Evolutionary conservation across 2,888 invertebrate genomes (phyloP).

Genomic region (Lithophane socia): DNA sequence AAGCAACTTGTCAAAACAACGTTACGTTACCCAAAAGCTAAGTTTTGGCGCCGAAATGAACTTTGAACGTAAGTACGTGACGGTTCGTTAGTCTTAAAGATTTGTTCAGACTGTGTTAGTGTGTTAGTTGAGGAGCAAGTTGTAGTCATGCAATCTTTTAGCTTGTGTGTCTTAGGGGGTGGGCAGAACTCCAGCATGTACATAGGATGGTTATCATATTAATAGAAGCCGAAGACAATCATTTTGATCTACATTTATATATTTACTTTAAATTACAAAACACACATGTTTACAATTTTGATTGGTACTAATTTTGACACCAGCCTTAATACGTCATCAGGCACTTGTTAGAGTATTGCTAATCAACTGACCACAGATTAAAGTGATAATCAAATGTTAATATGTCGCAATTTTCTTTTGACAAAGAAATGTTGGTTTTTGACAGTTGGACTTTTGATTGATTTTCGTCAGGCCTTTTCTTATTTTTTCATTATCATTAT

Average conservation of each 20-base stretch:
- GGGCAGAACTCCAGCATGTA: neutral
- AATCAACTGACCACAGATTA: constrained; percentile 15
- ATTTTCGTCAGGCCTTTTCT: too few relatives aligned
- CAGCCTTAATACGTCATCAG: constrained; percentile 26
- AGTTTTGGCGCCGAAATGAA: constrained; percentile 62
- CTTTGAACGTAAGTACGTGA: constrained; percentile 50
- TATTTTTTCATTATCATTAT: too few relatives aligned
- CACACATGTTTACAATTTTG: neutral
- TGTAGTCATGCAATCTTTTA: constrained; percentile 22
- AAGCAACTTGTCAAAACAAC: constrained; percentile 59
- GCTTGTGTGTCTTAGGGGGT: neutral
- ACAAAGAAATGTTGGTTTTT: neutral
- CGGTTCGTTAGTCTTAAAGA: constrained; percentile 57
- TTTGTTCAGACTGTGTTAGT: constrained; percentile 54
- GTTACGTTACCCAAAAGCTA: constrained; percentile 61
- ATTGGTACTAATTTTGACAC: constrained; percentile 18
- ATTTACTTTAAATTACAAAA: neutral
- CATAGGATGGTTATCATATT: neutral
- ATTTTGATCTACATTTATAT: neutral
- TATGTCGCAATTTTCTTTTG: neutral
- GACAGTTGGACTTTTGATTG: neutral
- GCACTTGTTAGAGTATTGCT: constrained; percentile 23
- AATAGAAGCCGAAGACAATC: neutral
- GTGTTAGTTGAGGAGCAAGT: constrained; percentile 23
- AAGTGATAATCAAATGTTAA: constrained; percentile 6